These are phyloP conservation scores for Neelides folsomi DNA, from an alignment of 2,888 invertebrate species.

Conservation along the genomic window DNA sequence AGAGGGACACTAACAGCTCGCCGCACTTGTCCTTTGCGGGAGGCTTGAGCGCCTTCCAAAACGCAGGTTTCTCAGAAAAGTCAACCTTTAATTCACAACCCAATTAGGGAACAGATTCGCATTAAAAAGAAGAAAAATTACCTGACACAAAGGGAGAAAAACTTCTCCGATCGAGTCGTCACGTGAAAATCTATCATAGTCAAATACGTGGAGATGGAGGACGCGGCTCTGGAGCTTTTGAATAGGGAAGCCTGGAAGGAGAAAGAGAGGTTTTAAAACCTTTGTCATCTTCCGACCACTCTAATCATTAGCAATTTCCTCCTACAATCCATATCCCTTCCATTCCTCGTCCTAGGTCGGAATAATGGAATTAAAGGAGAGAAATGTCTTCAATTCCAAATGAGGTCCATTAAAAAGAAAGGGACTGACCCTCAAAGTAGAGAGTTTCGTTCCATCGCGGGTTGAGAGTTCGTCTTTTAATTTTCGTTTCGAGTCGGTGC, in stretches of 20 bases:
- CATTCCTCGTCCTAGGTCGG: too few species aligned
- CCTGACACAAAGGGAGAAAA: slow-evolving; percentile 80
- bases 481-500: slow-evolving; percentile 81
- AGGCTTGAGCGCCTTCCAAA: slow-evolving; percentile 84
- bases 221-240: slow-evolving; percentile 85
- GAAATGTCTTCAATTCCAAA: too few species aligned
- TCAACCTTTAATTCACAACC: slow-evolving; percentile 53
- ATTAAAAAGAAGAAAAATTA: slow-evolving; percentile 40
- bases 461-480: slow-evolving; percentile 76
- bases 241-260: slow-evolving; percentile 60
- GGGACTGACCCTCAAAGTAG: slow-evolving; percentile 61
- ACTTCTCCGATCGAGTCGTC: slow-evolving; percentile 90
- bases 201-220: slow-evolving; percentile 81
- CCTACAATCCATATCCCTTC: too few species aligned
- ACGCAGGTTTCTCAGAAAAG: slow-evolving; percentile 80
- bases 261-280: background rate
- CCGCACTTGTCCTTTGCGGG: slow-evolving; percentile 88
- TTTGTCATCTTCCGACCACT: too few species aligned
- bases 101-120: background rate
- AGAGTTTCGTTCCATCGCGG: slow-evolving; percentile 90
- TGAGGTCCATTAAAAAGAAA: too few species aligned
- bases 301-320: too few species aligned
- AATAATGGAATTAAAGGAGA: too few species aligned
- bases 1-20: slow-evolving; percentile 77
- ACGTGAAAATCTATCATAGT: slow-evolving; percentile 84